Evolutionary conservation across 2,888 invertebrate genomes (phyloP), one percentile per base, ranked within the genome.

Genomic region (Nomada hirtipes): DNA sequence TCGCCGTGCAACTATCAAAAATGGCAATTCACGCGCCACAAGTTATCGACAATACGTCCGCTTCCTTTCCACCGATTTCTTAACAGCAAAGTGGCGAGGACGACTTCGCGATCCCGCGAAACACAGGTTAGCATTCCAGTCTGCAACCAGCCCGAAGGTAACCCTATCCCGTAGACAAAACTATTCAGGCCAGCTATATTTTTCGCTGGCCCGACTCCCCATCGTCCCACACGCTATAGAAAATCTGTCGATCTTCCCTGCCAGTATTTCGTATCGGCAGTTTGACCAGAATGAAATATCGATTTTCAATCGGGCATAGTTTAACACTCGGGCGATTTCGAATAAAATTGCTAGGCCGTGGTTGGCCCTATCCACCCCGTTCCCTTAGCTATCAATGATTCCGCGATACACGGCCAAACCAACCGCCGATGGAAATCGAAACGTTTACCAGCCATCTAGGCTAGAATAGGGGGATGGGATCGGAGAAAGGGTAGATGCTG

Each of bases 281-380:
- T 79, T 74, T 72, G 82, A 72, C 79, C 83, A 80, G 89, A 91
- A 89, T 89, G 88, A 90, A 89, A 89, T 89, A 91, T 91, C 90
- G 90, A 91, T 88, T 90, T 91, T 90, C 90, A 90, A 91, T 91
- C 90, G 84, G 86, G 85, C 88, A 88, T 89, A 91, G 90, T 89
- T 91, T 89, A 90, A 91, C 91, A 90, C 90, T 88, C 88, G 88
- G 88, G 85, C 90, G 91, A 90, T 91, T 90, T 90, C 87, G 81
- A 88, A 90, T 89, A 88, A 89, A 91, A 91, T 90, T 88, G 88
- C 85, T 77, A 76, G 87, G 79, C 86, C 80, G 85, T 79, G 73
- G 86, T 64, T 65, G 57, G 79, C 73, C 80, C 79, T 77, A 74
- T 83, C 59, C 71, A 23, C 36, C 64, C 65, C 67, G 47, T 78